These are phyloP conservation scores for Isichthys henryi DNA, from an alignment of 2,113 vertebrate genomes.

Conservation along the genomic window DNA sequence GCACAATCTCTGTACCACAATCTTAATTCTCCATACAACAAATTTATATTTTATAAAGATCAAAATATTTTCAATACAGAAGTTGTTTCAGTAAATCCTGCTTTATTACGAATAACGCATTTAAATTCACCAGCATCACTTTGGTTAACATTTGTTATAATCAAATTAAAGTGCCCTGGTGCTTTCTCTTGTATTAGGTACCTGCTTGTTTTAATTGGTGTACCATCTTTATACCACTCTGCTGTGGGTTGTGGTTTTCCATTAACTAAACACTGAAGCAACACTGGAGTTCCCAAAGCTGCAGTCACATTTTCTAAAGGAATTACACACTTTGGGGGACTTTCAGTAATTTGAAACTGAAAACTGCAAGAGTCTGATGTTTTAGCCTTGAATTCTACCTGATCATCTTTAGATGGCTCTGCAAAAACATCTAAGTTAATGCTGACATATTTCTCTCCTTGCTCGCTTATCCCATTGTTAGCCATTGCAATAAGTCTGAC, in stretches of 20 bases:
- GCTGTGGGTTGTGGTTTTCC: slow-evolving; percentile 74
- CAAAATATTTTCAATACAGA: slow-evolving; percentile 73
- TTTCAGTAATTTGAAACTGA: slow-evolving; percentile 82
- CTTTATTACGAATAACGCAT: slow-evolving; percentile 75
- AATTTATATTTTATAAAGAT: slow-evolving; percentile 21
- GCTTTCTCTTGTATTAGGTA: slow-evolving; percentile 75
- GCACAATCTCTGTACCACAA: background rate
- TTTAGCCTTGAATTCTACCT: slow-evolving; percentile 74
- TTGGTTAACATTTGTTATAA: slow-evolving; percentile 68
- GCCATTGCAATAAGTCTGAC: slow-evolving; percentile 65
- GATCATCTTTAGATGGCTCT: slow-evolving; percentile 67
- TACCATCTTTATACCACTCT: slow-evolving; percentile 79
- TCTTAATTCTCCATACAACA: background rate
- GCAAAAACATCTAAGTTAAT: slow-evolving; percentile 74
- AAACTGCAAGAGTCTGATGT: slow-evolving; percentile 75
- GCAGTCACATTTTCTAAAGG: slow-evolving; percentile 70
- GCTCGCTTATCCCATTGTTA: slow-evolving; percentile 57
- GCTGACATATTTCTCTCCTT: slow-evolving; percentile 64
- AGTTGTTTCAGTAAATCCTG: slow-evolving; percentile 68
- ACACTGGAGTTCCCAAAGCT: slow-evolving; percentile 67
- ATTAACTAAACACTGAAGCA: slow-evolving; percentile 80
- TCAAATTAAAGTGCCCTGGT: slow-evolving; percentile 73
- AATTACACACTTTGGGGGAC: slow-evolving; percentile 74
- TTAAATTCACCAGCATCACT: slow-evolving; percentile 81
- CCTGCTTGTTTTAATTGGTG: slow-evolving; percentile 61